Evolutionary conservation across 2,888 invertebrate species (phyloP).

Genomic region (Calameuta filiformis): DNA sequence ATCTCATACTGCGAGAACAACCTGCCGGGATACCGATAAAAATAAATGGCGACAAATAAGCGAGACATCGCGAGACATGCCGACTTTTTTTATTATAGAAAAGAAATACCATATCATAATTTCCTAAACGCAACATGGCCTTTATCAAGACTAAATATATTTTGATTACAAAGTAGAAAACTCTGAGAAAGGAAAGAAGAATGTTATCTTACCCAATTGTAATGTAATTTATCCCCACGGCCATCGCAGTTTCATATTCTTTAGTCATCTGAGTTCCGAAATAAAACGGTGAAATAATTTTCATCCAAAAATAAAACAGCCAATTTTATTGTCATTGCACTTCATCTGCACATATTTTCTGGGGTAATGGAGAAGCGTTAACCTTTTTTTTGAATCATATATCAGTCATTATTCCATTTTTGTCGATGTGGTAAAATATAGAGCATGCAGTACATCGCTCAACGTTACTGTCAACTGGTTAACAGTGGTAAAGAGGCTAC

Average conservation of each 20-base stretch:
- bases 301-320: neutral
- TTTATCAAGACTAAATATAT: neutral
- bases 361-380: neutral
- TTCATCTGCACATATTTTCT: neutral
- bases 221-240: neutral
- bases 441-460: neutral
- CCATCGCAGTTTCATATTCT: neutral
- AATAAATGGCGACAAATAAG: neutral
- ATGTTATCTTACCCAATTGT: neutral
- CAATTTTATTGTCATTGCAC: neutral
- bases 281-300: neutral
- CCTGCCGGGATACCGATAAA: neutral
- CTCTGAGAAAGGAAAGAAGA: neutral
- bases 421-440: neutral
- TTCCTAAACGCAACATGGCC: neutral
- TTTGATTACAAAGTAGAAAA: neutral
- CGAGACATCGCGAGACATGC: neutral
- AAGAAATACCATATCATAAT: neutral
- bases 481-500: neutral
- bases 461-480: neutral
- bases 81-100: neutral
- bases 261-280: neutral
- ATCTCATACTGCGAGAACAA: neutral
- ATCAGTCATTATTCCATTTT: neutral
- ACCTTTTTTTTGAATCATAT: neutral